Evolutionary conservation across 2,113 vertebrate species (phyloP).

Genomic region (Pteropus alecto): DNA sequence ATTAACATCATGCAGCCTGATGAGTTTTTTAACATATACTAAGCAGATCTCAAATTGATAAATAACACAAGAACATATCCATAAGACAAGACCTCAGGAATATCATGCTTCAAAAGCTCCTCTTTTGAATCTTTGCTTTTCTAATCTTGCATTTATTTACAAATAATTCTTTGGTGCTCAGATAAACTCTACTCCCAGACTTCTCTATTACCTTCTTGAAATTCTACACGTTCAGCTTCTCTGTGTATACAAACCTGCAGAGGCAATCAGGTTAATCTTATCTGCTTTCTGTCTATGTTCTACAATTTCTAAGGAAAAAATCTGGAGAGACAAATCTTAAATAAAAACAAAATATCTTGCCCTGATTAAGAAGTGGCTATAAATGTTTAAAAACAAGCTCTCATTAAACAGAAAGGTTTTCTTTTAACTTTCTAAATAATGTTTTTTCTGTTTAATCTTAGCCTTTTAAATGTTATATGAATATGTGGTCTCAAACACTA

Average conservation of each 20-base stretch:
- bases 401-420: neutral
- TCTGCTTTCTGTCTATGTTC: neutral
- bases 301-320: constrained; percentile 15
- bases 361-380: neutral
- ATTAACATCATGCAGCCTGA: neutral
- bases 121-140: constrained; percentile 5
- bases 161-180: neutral
- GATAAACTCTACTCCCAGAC: constrained; percentile 5
- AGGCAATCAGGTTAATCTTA: neutral
- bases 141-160: constrained; percentile 26
- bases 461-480: neutral
- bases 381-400: neutral
- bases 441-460: neutral
- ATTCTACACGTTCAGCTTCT: constrained; percentile 8
- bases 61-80: neutral
- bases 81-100: constrained; percentile 13
- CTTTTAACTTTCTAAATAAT: constrained; percentile 33
- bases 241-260: neutral
- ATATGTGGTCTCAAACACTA: neutral
- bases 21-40: constrained; percentile 3
- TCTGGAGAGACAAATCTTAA: constrained; percentile 11
- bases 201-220: constrained; percentile 33
- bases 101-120: neutral
- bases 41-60: constrained; percentile 34
- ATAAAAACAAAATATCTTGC: neutral